Percentiles rank a stretch among this genome's conserved stretches.
Evolutionary conservation across 1,140 invertebrate species (phyloP).

Genomic region (Cyclargus thomasi): DNA sequence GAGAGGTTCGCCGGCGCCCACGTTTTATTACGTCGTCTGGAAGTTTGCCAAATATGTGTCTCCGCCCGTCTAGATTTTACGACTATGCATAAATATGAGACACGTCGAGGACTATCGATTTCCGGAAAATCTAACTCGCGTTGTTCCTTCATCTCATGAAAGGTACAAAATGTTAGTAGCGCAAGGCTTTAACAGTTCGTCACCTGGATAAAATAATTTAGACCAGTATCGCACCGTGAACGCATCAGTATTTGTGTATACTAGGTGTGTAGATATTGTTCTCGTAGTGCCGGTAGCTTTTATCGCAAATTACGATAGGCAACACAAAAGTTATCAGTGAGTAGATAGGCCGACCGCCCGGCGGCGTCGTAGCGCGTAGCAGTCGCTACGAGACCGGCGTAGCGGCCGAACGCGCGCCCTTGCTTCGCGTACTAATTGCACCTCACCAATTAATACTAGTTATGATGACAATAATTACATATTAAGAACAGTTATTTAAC

Average conservation of each 20-base stretch:
- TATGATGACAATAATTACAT: no score
- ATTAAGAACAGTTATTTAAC: no score
- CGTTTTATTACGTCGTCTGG: slow-evolving; percentile 61
- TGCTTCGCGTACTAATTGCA: not conserved
- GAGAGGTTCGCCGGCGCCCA: slow-evolving; percentile 59
- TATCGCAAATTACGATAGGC: slow-evolving; percentile 11
- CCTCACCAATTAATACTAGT: no score
- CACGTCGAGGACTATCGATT: slow-evolving; percentile 2
- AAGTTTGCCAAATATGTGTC: slow-evolving; percentile 40
- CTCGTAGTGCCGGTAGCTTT: not conserved
- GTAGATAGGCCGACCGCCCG: slow-evolving; percentile 18
- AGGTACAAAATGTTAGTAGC: not conserved
- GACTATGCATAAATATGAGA: not conserved
- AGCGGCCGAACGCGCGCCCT: slow-evolving; percentile 17
- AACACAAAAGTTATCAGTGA: slow-evolving; percentile 15
- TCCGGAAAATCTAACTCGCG: not conserved
- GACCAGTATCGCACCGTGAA: not conserved
- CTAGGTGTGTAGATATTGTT: not conserved
- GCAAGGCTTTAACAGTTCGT: no score
- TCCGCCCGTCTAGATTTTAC: slow-evolving; percentile 17
- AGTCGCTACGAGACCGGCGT: slow-evolving; percentile 45
- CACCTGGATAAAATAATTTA: not conserved
- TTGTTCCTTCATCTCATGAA: no score
- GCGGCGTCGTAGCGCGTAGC: slow-evolving; percentile 45
- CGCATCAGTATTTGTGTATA: not conserved